Evolutionary conservation across 2,113 vertebrate species (phyloP).

Genomic region (Motacilla alba): DNA sequence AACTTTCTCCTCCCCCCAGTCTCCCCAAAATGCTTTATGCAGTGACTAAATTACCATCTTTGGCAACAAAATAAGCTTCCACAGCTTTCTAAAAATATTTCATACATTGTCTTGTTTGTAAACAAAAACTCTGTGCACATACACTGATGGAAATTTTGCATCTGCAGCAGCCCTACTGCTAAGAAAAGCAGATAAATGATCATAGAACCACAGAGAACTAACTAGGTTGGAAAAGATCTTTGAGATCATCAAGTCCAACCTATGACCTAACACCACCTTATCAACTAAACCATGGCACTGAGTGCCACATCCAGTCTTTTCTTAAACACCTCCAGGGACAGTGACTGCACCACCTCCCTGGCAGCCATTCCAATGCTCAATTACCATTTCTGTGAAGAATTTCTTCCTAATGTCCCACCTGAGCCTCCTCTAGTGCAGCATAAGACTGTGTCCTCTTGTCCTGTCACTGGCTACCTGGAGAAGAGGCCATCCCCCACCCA

Average conservation of each 20-base stretch:
- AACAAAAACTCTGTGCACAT: background rate
- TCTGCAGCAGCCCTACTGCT: background rate
- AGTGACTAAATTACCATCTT: background rate
- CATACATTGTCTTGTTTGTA: background rate
- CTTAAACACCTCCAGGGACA: background rate
- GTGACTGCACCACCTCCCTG: background rate
- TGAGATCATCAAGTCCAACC: background rate
- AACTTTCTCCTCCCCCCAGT: accelerated
- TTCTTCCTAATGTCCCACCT: background rate
- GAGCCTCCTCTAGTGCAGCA: accelerated
- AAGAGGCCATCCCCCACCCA: accelerated
- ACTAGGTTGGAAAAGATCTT: background rate
- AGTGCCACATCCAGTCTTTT: background rate
- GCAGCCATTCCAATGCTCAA: background rate
- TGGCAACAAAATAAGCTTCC: background rate
- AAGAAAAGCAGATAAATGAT: background rate
- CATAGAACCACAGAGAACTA: background rate
- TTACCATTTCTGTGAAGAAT: background rate
- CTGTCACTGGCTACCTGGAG: no score
- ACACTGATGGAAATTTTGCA: background rate
- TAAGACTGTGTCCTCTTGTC: background rate
- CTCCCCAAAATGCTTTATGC: background rate
- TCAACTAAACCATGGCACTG: background rate
- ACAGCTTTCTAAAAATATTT: background rate
- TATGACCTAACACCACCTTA: background rate